Evolutionary conservation across 1,140 invertebrate genomes (phyloP).

Genomic region (Trichomalopsis sarcophagae): DNA sequence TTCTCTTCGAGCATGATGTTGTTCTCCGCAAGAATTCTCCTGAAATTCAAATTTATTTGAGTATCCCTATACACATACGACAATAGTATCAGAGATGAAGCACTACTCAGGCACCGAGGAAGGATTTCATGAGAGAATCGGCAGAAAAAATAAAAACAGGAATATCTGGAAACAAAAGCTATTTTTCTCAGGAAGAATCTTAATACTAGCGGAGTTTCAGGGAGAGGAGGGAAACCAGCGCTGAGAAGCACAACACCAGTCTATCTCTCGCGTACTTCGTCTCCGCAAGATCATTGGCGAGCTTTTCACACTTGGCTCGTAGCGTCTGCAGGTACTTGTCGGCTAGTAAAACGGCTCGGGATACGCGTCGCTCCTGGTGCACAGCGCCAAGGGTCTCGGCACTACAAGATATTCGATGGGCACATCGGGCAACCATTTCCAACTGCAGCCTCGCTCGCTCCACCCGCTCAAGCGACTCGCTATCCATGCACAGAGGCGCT

Average conservation of each 20-base stretch:
- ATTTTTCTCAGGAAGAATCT: background rate
- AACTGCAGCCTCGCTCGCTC: slow-evolving; percentile 68
- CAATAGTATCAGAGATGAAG: background rate
- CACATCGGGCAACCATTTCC: slow-evolving; percentile 68
- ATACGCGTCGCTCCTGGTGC: slow-evolving; percentile 69
- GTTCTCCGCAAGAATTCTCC: slow-evolving; percentile 68
- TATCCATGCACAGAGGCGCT: slow-evolving; percentile 68
- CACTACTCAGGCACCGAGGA: background rate
- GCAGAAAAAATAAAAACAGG: background rate
- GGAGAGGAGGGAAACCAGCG: slow-evolving; percentile 14
- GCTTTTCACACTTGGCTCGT: slow-evolving; percentile 66
- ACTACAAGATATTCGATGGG: slow-evolving; percentile 66
- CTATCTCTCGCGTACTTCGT: slow-evolving; percentile 66
- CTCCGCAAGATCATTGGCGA: slow-evolving; percentile 66
- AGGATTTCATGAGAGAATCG: background rate
- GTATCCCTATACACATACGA: background rate
- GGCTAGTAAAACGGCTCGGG: slow-evolving; percentile 64
- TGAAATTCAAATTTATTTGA: slow-evolving; percentile 61
- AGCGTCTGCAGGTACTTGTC: slow-evolving; percentile 69
- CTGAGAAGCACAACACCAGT: slow-evolving; percentile 20
- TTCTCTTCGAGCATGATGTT: slow-evolving; percentile 70
- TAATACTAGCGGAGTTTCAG: no score
- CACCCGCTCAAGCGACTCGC: slow-evolving; percentile 69
- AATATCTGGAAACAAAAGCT: background rate
- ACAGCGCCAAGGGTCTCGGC: slow-evolving; percentile 71